Conservation (phyloP, 92 coral and sea anemone genomes). For the Palythoa grandiflora region DNA sequence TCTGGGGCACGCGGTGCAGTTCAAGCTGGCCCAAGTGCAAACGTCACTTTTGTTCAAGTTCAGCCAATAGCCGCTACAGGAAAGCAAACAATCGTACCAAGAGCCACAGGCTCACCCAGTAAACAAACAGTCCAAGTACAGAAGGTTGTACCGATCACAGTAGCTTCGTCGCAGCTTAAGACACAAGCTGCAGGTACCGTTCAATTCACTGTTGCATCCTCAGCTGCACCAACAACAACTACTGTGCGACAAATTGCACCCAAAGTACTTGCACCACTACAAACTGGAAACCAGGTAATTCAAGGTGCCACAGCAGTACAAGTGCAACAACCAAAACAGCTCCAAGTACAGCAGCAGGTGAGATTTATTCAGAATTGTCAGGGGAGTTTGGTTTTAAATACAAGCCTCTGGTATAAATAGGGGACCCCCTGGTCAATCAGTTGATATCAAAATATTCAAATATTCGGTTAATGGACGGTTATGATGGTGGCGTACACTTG, state of each 20-base stretch:
- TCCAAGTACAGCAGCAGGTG: slow-evolving; percentile 47
- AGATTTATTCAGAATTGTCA: not conserved
- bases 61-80: slow-evolving; percentile 75
- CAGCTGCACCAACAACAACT: slow-evolving; percentile 54
- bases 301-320: slow-evolving; percentile 42
- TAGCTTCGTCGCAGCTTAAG: slow-evolving; percentile 63
- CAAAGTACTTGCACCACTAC: slow-evolving; percentile 81
- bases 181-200: slow-evolving; percentile 58
- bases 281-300: slow-evolving; percentile 69
- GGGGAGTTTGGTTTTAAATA: too few relatives aligned
- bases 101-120: slow-evolving; percentile 75
- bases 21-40: slow-evolving; percentile 59
- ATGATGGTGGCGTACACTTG: too few relatives aligned
- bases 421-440: too few relatives aligned
- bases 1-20: slow-evolving; percentile 40
- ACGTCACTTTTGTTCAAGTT: slow-evolving; percentile 83
- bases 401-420: too few relatives aligned
- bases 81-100: slow-evolving; percentile 73
- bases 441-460: too few relatives aligned
- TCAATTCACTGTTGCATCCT: slow-evolving; percentile 64
- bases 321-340: slow-evolving; percentile 35
- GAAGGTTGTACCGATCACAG: slow-evolving; percentile 79
- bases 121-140: slow-evolving; percentile 77
- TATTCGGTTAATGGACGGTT: too few relatives aligned
- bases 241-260: slow-evolving; percentile 85